Percentiles rank a stretch among this genome's conserved stretches.
Conservation (phyloP, 2,888 invertebrate genomes). For the Acleris holmiana region DNA sequence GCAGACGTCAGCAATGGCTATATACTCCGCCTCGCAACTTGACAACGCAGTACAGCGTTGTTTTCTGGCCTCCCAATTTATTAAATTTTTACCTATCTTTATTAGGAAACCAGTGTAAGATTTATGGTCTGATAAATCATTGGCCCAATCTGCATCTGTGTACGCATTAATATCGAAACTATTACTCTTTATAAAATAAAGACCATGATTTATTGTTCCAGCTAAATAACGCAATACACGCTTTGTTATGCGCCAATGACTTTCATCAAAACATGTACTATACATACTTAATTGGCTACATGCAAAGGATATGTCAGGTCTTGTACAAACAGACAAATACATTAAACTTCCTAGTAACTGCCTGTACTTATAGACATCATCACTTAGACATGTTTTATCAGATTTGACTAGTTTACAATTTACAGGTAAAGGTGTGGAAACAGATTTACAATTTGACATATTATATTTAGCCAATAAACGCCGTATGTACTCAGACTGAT, state of each 20-base stretch:
- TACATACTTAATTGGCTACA: conserved; percentile 33
- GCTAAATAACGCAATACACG: not conserved
- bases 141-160: conserved; percentile 2
- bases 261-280: conserved; percentile 14
- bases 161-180: not conserved
- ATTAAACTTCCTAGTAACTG: conserved; percentile 28
- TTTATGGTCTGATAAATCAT: conserved; percentile 1
- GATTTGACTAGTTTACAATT: conserved; percentile 9
- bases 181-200: conserved; percentile 1
- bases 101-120: conserved; percentile 10
- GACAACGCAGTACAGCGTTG: not conserved
- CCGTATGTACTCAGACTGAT: conserved; percentile 21
- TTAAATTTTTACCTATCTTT: conserved; percentile 2
- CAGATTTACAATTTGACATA: conserved; percentile 18
- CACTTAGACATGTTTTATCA: not conserved
- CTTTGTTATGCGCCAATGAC: conserved; percentile 20
- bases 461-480: conserved; percentile 12
- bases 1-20: not conserved
- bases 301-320: conserved; percentile 33
- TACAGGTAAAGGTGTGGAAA: conserved; percentile 10
- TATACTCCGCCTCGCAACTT: not conserved
- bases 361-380: conserved; percentile 18
- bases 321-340: conserved; percentile 31
- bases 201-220: conserved; percentile 2
- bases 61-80: not conserved